These are phyloP conservation scores for Anomalospiza imberbis DNA, from an alignment of 2,797 vertebrate species.

Conservation along the genomic window DNA sequence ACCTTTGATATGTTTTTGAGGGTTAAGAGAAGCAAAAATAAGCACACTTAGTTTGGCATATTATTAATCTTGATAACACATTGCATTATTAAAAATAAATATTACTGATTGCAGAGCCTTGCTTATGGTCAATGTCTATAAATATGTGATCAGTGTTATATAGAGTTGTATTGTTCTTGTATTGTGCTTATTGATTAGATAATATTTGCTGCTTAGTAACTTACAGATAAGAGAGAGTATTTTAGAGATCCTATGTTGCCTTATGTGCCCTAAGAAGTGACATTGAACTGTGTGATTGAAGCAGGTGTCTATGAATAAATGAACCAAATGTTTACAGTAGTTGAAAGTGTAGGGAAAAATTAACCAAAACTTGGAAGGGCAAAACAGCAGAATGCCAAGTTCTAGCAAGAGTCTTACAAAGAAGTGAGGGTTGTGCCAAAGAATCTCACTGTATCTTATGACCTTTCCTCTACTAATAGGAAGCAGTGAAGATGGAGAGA, in stretches of 20 bases:
- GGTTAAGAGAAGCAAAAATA: background rate
- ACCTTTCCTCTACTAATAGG: slow-evolving; percentile 73
- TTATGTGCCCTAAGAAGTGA: slow-evolving; percentile 12
- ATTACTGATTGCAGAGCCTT: slow-evolving; percentile 28
- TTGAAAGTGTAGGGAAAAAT: background rate
- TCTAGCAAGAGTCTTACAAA: background rate
- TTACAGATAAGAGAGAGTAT: slow-evolving; percentile 26
- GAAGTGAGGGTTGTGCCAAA: background rate
- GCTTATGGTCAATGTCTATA: slow-evolving; percentile 17
- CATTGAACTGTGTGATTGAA: slow-evolving; percentile 61
- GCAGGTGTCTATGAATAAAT: slow-evolving; percentile 59
- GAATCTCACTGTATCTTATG: background rate
- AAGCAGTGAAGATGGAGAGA: slow-evolving; percentile 98
- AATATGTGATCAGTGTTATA: background rate
- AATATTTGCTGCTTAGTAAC: slow-evolving; percentile 9
- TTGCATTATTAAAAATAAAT: slow-evolving; percentile 26
- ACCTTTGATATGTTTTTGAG: background rate
- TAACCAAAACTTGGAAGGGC: slow-evolving; percentile 5
- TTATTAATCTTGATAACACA: slow-evolving; percentile 1
- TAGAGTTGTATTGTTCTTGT: slow-evolving; percentile 53
- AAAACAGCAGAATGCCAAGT: background rate
- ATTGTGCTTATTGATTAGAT: slow-evolving; percentile 63
- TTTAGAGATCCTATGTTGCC: background rate
- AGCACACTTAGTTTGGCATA: background rate
- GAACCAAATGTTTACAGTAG: slow-evolving; percentile 21